Base-by-base conservation (phyloP, 1,140 invertebrate genomes). In the Bombus ignitus region DNA sequence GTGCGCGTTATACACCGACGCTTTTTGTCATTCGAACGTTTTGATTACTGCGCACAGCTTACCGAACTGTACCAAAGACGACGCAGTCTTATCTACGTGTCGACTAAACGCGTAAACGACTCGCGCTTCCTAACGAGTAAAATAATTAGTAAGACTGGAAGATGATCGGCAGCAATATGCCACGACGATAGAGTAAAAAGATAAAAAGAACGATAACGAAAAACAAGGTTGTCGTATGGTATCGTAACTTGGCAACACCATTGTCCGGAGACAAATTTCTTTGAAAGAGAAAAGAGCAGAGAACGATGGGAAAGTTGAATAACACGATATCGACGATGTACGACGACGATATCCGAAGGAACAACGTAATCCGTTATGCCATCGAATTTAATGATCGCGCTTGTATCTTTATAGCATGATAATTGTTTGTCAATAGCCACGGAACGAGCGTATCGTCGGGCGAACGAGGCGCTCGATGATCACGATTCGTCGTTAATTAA, bases 401-500 rank as follows among this genome's bases (percentile, higher is more conserved):
- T 39, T 37, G 75, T 74, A 44, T 72, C 47, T 89, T 79, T 85
- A 66, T 83, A 71, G 79, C 65, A 32, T 78, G 15, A 65, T 85
- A 77, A 89, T 87, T 68, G 42, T 79, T 68, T 78, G 76, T 84
- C 82, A 71, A 79, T 79, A 59, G 32, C 57, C 66, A 47, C 9
- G 13, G 4, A 79, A 1, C 79, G 39, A 28, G 59, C 32, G n/a
- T 35, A 62, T 80, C 35, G 28, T 59, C 28, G 62, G 57, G 22
- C 44, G 42, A 47, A 13, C 39, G 25, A 72, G 37, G 10, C 37
- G 65, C 57, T 71, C 88, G 87, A 87, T 86, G 87, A 92, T 93
- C 92, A 91, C 80, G 62, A 90, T 92, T 89, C 90, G 82, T 92
- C 74, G 87, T 89, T 92, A 92, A 92, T 93, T 93, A 92, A 92